phyloP scores from a whole-genome alignment of 53 echinoderm and acorn worm genomes.

The Arbacia lixula region DNA sequence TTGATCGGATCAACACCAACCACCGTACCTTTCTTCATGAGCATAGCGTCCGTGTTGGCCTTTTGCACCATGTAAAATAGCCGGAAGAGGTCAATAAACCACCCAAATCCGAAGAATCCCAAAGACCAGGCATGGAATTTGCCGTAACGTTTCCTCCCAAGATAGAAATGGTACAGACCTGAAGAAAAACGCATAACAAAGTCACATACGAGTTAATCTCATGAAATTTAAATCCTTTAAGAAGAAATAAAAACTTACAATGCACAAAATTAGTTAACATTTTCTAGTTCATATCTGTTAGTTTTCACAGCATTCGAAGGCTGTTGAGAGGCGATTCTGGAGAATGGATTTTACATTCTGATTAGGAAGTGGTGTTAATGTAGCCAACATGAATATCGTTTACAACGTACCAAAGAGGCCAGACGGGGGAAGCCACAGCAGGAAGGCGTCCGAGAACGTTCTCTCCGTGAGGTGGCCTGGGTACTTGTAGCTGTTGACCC shows the following conservation, averaged over 20 bases:
- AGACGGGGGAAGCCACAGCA: conserved; percentile 56
- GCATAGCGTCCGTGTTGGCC: conserved; percentile 41
- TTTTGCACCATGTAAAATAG: conserved; percentile 63
- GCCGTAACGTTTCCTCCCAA: conserved; percentile 64
- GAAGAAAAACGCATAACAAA: too few relatives aligned
- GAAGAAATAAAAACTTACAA: too few relatives aligned
- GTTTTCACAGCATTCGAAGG: too few relatives aligned
- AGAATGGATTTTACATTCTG: too few relatives aligned
- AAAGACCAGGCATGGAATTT: conserved; percentile 35
- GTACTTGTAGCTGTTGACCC: conserved; percentile 37
- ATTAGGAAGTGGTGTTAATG: too few relatives aligned
- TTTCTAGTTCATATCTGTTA: too few relatives aligned
- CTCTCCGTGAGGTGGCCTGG: conserved; percentile 3
- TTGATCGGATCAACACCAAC: conserved; percentile 37
- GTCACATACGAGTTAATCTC: too few relatives aligned
- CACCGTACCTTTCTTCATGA: conserved; percentile 22
- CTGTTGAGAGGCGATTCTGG: too few relatives aligned
- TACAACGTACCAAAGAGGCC: conserved; percentile 58
- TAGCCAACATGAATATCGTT: too few relatives aligned
- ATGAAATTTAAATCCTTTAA: too few relatives aligned
- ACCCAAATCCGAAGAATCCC: conserved; percentile 62
- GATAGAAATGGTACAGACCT: conserved; percentile 69
- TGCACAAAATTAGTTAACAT: too few relatives aligned
- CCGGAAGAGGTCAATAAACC: conserved; percentile 62
- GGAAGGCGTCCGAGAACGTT: conserved; percentile 19